phyloP scores from a whole-genome alignment of 2,888 invertebrate species.

The Melieria picta region DNA sequence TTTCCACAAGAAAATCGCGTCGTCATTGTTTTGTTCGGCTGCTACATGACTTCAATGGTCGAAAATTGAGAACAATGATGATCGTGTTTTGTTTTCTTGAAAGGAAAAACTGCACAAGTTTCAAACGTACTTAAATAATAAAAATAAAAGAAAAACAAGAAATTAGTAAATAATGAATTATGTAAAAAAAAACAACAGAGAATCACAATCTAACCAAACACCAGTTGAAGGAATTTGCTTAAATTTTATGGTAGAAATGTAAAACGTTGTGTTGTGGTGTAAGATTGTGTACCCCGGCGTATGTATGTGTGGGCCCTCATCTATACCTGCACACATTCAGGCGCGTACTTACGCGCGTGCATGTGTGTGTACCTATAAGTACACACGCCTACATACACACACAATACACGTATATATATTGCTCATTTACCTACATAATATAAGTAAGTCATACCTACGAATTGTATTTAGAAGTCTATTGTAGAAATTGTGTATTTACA shows the following conservation, averaged over 20 bases:
- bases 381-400: not conserved
- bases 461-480: conserved; percentile 36
- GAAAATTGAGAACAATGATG: no score
- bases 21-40: no score
- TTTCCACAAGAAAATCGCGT: no score
- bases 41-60: no score
- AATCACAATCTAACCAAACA: not conserved
- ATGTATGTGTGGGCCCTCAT: conserved; percentile 2
- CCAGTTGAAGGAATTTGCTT: no score
- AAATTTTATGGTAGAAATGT: no score
- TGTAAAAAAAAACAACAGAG: not conserved
- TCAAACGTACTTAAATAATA: not conserved
- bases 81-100: no score
- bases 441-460: conserved; percentile 25
- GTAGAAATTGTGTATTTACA: conserved; percentile 54
- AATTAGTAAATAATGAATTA: not conserved
- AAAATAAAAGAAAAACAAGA: not conserved
- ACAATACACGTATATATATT: conserved; percentile 47
- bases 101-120: no score
- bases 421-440: conserved; percentile 47
- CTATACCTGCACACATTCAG: conserved; percentile 1
- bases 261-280: no score
- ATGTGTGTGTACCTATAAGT: not conserved
- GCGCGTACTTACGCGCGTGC: not conserved
- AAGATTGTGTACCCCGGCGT: no score